Evolutionary conservation across 2,888 invertebrate genomes (phyloP).

Genomic region (Aphelenchoides bicaudatus): DNA sequence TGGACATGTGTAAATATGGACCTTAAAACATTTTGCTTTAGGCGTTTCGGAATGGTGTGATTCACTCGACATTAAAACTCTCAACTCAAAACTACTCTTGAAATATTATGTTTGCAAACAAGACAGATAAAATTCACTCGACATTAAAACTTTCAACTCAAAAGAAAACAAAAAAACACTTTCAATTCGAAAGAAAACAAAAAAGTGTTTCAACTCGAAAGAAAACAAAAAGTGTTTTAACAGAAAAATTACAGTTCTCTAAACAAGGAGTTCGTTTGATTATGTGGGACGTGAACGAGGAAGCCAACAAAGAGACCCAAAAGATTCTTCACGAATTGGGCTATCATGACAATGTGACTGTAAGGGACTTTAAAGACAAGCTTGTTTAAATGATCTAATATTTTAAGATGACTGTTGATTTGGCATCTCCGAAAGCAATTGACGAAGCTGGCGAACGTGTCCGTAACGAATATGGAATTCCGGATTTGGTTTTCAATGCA

Average conservation of each 20-base stretch:
- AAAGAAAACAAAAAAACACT: too few relatives aligned
- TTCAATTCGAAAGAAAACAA: too few relatives aligned
- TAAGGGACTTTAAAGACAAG: background rate
- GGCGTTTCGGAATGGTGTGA: too few relatives aligned
- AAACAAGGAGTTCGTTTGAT: conserved; percentile 16
- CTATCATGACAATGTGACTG: background rate
- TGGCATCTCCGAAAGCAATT: background rate
- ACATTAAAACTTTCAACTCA: too few relatives aligned
- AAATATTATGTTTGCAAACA: too few relatives aligned
- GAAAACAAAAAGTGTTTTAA: background rate
- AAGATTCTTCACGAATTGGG: conserved; percentile 8
- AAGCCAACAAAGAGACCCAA: conserved; percentile 15
- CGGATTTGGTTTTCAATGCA: conserved; percentile 70
- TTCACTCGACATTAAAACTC: too few relatives aligned
- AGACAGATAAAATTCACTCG: too few relatives aligned
- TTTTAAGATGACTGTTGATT: conserved; percentile 2
- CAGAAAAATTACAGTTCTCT: background rate
- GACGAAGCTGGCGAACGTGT: conserved; percentile 6
- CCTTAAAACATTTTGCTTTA: too few relatives aligned
- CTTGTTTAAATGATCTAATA: conserved; percentile 3
- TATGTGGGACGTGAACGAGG: conserved; percentile 19
- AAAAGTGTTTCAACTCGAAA: too few relatives aligned
- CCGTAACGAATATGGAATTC: conserved; percentile 12
- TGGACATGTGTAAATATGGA: too few relatives aligned
- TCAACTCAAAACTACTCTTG: too few relatives aligned